Base-by-base conservation (phyloP, 2,888 invertebrate species). In the Campoplex nolae region DNA sequence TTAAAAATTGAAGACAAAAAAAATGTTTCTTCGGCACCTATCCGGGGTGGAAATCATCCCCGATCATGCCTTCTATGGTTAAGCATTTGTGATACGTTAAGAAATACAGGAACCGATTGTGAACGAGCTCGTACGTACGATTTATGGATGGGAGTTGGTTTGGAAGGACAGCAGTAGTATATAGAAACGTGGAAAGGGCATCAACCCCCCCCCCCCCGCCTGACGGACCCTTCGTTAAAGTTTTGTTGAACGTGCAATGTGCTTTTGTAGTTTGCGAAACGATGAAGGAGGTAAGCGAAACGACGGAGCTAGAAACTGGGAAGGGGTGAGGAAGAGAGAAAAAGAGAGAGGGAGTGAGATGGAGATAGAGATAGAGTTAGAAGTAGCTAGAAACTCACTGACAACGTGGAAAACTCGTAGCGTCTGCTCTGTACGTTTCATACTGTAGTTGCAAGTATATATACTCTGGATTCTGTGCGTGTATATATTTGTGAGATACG, bases 221-320 rank as follows among this genome's bases (percentile, higher is more conserved):
- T 48, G 28, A 67, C 79, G 82, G 86, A 86, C 62, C 88, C 88
- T 91, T 91, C 90, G 89, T 91, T 91, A 91, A 91, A 91, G 88
- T 91, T 62, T 62, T 90, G 70, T 90, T 86, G 83, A 85, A 70
- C 87, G 83, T 74, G 62, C 62, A 81, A 48, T 75, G 88, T 67
- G 85, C 90, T 91, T 90, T 90, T 90, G 87, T 90, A 89, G 89
- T 91, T 91, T 87, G 83, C 88, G 83, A 85, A 77, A 80, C 82
- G 83, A 83, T 79, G 85, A 80, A 85, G 88, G 87, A 84, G 86
- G 73, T 68, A 67, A 32, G 70, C 75, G 32, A 73, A 81, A 62
- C 42, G 62, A 48, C 32, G 54, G 38, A 62, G 58, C 74, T 23
- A 54, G 38, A 16, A 56, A n/a, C 13, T n/a, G 65, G 45, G 32